Base-by-base conservation (phyloP, 53 echinoderm and acorn worm genomes). In the Zoroaster sp. region DNA sequence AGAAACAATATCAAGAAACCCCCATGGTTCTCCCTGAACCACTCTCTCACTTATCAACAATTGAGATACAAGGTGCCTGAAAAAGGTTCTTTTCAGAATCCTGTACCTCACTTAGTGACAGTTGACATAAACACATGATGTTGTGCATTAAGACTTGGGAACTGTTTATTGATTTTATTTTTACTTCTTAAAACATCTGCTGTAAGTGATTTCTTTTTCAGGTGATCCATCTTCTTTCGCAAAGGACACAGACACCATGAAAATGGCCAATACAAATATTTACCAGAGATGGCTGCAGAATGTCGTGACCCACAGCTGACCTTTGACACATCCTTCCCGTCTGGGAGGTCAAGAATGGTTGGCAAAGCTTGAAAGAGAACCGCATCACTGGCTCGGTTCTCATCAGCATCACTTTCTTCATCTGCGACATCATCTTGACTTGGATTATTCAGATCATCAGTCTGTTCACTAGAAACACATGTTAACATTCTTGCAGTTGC, bases 231-330 rank as follows among this genome's bases (percentile, higher is more conserved):
- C 47, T 9, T 46, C 7, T 9, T 13, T 46, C 47, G 13, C 47
- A 46, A 46, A 46, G 13, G 13, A 46, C 7, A 7, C 7, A 13
- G 7, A 13, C 12, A 63, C 21, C 21, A 9, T 17, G 21, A 63
- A 6, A 10, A 1, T 23, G 40, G 20, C 21, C 20, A 4, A 1
- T 17, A 7, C 10, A 53, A 53, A 73, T 43, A 30, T 78, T 88
- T 46, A 95, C 95, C 93, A 28, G 95, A 86, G 35, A 97, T 87
- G 20, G 94, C 97, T 10, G 94, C 97, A 20, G 97, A 89, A 44
- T 97, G 97, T 36, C 97, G 78, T 40, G 95, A 92, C 73, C 97
- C 97, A 89, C 97, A 97, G 87, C 95, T 97, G 89, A 95, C 94
- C 87, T 92, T 90, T 72, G 87, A 88, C 73, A 97, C 87, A 33